Evolutionary conservation across 2,797 vertebrate species (phyloP).

Genomic region (Bradypodion ventrale): DNA sequence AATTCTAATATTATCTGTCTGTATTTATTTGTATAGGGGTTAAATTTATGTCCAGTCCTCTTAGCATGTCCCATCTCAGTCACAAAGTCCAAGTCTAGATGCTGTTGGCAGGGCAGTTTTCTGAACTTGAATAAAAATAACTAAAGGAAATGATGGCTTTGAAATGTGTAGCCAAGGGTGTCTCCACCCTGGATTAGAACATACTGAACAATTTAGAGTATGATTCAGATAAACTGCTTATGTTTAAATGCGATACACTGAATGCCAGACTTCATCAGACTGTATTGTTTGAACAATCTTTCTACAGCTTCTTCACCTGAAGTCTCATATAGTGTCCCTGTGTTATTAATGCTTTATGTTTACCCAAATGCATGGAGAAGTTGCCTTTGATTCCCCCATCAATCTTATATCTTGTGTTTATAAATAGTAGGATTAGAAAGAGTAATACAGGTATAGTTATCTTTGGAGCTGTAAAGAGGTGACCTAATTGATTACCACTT

Average conservation of each 20-base stretch:
- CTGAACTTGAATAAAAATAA: background rate
- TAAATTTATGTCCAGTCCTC: conserved; percentile 52
- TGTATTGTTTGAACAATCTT: background rate
- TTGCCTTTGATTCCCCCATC: background rate
- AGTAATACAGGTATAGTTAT: background rate
- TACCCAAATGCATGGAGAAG: background rate
- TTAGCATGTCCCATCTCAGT: conserved; percentile 39
- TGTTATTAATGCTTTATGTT: background rate
- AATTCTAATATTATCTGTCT: conserved; percentile 45
- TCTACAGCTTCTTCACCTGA: background rate
- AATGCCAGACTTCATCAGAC: background rate
- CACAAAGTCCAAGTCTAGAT: conserved; percentile 9
- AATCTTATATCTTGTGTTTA: background rate
- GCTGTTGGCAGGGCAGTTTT: background rate
- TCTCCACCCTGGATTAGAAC: background rate
- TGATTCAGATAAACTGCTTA: background rate
- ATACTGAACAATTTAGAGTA: background rate
- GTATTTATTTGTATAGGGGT: conserved; percentile 37
- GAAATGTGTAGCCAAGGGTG: background rate
- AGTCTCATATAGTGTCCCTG: background rate
- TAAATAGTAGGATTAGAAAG: background rate
- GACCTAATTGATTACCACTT: background rate
- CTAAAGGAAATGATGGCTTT: background rate
- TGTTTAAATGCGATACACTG: background rate
- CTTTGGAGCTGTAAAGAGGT: background rate